These are phyloP conservation scores for Dreissena rostriformis DNA, from an alignment of 1,140 invertebrate species.

Conservation along the genomic window DNA sequence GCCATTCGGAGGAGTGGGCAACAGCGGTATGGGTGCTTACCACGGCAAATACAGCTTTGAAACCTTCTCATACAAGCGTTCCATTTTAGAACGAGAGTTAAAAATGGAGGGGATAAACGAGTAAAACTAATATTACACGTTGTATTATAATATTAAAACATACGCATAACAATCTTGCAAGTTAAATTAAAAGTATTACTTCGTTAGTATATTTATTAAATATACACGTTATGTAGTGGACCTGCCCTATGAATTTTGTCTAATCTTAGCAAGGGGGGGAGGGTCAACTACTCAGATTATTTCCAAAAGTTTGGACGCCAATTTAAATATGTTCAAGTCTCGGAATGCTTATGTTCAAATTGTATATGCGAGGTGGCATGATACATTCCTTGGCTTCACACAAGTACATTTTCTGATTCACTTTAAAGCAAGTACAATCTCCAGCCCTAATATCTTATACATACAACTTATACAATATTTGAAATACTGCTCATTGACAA, in stretches of 20 bases:
- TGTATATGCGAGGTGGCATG: too few relatives aligned
- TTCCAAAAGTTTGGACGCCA: too few relatives aligned
- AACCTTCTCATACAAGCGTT: conserved; percentile 95
- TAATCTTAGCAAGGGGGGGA: neutral
- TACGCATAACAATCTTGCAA: neutral
- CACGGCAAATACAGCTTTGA: conserved; percentile 96
- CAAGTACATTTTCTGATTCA: too few relatives aligned
- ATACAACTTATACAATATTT: too few relatives aligned
- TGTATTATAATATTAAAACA: too few relatives aligned
- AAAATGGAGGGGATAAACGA: conserved; percentile 73
- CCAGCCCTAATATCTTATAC: too few relatives aligned
- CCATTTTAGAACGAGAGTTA: conserved; percentile 87
- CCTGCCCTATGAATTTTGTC: neutral
- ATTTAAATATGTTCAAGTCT: too few relatives aligned
- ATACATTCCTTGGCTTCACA: too few relatives aligned
- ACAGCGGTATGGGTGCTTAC: conserved; percentile 95
- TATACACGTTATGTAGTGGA: neutral
- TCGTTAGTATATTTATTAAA: neutral
- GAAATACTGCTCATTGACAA: neutral
- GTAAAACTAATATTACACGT: conserved; percentile 48
- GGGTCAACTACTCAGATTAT: neutral
- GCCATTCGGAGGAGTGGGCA: conserved; percentile 88
- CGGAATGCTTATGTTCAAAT: too few relatives aligned
- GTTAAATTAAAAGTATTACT: neutral
- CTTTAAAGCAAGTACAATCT: too few relatives aligned